Evolutionary conservation across 30 jellyfish, hydroid and myxozoan species (phyloP), one percentile per base, ranked within the genome.

Genomic region (Hydra vulgaris): DNA sequence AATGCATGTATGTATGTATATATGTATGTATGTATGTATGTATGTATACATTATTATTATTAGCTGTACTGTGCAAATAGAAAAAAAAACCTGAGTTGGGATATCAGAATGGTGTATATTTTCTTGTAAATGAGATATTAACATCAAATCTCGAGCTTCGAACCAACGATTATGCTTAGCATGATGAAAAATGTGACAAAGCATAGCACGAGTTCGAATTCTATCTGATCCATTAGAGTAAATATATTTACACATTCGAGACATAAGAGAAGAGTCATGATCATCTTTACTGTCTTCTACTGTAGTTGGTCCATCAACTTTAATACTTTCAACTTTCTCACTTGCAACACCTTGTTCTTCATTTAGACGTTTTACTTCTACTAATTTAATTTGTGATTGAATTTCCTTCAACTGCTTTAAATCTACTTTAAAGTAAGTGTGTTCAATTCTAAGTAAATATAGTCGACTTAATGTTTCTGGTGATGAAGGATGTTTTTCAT

Each of bases 91-190:
- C 95, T 89, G 97, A 12, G 97, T 94, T 26, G 95, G 94, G n/a
- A 88, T 78, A 84, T 94, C 99, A 20, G 97, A 86, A 86, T 89
- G 95, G 54, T 94, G 96, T 25, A 94, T 94, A 18, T 89, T 90
- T 69, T 83, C 97, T 83, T 94, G 99, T 72, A 94, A 79, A 89
- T 89, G 97, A 0, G 99, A 94, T 61, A 89, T 89, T 80, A 94
- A 82, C 91, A 94, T 88, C 89, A 94, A 73, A 71, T 89, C 99
- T 79, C 99, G 78, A 16, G 99, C 99, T 81, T 89, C 99, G 79
- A 75, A 88, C 89, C 95, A 86, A 26, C 99, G 86, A 72, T 94
- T 96, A 76, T 94, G 99, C 80, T 89, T 82, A 0, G 99, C 99
- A 81, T 94, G 99, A 80, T 94, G 97, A 83, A 83, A 94, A 1